phyloP scores from a whole-genome alignment of 2,113 vertebrate genomes.

The Drymodes brunneopygia region DNA sequence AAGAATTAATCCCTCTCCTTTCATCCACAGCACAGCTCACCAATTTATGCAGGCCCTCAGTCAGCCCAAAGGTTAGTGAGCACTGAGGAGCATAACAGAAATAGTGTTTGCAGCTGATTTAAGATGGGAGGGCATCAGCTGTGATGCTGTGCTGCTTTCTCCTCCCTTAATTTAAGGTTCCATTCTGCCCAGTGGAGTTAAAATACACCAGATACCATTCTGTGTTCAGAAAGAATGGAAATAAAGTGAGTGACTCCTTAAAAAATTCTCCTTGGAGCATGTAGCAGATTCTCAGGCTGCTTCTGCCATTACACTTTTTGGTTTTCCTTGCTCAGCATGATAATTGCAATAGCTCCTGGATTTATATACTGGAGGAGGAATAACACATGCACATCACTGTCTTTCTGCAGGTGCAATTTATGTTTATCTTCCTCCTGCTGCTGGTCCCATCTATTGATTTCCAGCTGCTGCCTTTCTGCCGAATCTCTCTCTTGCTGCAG shows the following conservation, averaged over 20 bases:
- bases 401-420: neutral
- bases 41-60: neutral
- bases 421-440: slow-evolving; percentile 20
- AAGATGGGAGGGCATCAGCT: neutral
- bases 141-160: neutral
- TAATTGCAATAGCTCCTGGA: neutral
- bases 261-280: neutral
- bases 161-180: neutral
- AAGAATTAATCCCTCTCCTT: neutral
- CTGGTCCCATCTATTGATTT: neutral
- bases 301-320: neutral
- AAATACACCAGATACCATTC: neutral
- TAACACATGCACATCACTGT: neutral
- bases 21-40: neutral
- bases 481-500: neutral
- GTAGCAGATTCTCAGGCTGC: neutral
- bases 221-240: neutral
- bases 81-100: neutral
- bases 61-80: neutral
- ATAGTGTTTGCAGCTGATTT: neutral
- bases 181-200: neutral
- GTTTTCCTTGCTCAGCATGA: neutral
- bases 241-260: neutral
- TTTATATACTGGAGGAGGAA: neutral
- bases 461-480: neutral